Percentiles rank a stretch among this genome's conserved stretches.
phyloP scores from a whole-genome alignment of 2,113 vertebrate species.

The Pipra filicauda region DNA sequence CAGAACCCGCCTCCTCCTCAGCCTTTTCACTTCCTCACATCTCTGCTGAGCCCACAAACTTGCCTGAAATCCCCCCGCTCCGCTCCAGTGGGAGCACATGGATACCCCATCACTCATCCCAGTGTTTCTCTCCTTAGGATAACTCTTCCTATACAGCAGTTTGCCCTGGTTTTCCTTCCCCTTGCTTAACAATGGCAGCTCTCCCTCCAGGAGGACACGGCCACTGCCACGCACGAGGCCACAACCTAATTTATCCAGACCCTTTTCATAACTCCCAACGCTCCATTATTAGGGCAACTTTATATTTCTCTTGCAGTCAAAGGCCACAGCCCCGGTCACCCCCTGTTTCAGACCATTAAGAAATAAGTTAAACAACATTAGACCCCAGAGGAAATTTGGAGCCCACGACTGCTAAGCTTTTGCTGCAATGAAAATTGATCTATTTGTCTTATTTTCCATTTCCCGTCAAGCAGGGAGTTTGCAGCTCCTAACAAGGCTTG shows the following conservation, averaged over 20 bases:
- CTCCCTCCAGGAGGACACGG: not conserved
- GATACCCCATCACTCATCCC: accelerated
- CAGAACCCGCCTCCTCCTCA: not conserved
- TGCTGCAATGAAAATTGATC: conserved; percentile 54
- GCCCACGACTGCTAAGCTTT: conserved; percentile 15
- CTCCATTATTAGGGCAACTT: conserved; percentile 41
- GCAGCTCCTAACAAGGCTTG: conserved; percentile 27
- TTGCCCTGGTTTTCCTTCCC: not conserved
- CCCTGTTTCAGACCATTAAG: conserved; percentile 35
- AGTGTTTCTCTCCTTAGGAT: not conserved
- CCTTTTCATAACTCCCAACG: conserved; percentile 27
- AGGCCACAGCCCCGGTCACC: not conserved
- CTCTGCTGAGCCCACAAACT: not conserved
- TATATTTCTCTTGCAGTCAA: conserved; percentile 8
- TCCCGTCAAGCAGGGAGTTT: not conserved
- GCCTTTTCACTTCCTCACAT: not conserved
- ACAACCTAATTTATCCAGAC: not conserved
- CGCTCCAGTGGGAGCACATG: accelerated
- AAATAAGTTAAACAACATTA: conserved; percentile 57
- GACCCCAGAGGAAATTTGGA: conserved; percentile 54
- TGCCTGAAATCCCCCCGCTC: accelerated
- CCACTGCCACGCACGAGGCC: not conserved
- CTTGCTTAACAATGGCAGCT: not conserved
- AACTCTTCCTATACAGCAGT: not conserved
- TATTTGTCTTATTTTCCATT: conserved; percentile 41